phyloP scores from a whole-genome alignment of 1,140 invertebrate species.

The Drosophila dunni region DNA sequence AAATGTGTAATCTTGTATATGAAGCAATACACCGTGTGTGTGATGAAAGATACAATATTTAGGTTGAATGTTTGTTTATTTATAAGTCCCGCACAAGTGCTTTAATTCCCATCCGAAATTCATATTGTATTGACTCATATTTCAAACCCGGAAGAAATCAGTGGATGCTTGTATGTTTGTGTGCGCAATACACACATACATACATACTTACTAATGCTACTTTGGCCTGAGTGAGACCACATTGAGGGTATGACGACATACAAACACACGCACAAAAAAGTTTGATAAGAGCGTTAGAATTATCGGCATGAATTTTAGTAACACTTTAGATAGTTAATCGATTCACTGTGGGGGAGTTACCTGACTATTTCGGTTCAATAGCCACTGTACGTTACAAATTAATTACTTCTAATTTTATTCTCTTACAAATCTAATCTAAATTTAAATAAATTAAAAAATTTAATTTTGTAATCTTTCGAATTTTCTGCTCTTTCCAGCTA shows the following conservation, averaged over 20 bases:
- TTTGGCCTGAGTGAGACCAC: not conserved
- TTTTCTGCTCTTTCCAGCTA: constrained; percentile 45
- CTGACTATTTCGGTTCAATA: no score
- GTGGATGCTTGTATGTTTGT: no score
- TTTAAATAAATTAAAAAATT: not conserved
- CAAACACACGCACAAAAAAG: not conserved
- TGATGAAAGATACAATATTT: not conserved
- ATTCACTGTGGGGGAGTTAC: not conserved
- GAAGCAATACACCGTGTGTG: not conserved
- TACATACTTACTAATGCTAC: not conserved
- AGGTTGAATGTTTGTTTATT: not conserved
- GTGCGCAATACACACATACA: no score
- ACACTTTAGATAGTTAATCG: not conserved
- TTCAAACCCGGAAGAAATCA: no score
- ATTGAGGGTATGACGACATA: not conserved
- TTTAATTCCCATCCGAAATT: not conserved
- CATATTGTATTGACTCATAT: not conserved
- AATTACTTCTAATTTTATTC: no score
- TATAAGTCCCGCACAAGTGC: not conserved
- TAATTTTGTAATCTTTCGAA: not conserved
- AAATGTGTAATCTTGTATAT: not conserved
- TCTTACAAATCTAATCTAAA: not conserved
- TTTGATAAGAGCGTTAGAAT: not conserved
- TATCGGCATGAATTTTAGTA: not conserved
- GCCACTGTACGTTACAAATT: no score